These are phyloP conservation scores for Anthophora plumipes DNA, from an alignment of 2,888 invertebrate species.

Conservation along the genomic window DNA sequence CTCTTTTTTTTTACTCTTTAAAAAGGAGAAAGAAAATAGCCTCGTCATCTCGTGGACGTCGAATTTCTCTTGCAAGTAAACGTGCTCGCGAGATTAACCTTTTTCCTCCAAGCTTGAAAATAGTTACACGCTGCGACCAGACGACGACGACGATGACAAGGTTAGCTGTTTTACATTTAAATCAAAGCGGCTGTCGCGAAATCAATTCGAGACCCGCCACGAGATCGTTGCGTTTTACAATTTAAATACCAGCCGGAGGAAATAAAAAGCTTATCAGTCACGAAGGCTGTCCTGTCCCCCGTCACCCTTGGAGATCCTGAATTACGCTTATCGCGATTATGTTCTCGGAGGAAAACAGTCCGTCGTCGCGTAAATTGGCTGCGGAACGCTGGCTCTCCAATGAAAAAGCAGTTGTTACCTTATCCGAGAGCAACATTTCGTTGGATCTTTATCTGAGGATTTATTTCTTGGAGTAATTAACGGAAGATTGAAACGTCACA, in stretches of 20 bases:
- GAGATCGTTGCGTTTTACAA: constrained; percentile 43
- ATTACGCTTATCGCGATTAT: constrained; percentile 4
- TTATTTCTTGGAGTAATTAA: neutral
- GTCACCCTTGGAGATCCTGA: neutral
- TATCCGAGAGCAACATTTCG: too few species aligned
- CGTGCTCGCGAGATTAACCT: constrained; percentile 11
- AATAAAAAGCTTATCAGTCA: constrained; percentile 35
- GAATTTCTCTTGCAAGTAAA: neutral
- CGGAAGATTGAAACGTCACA: too few species aligned
- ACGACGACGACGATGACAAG: neutral
- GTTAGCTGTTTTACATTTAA: constrained; percentile 60
- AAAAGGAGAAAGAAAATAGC: too few species aligned
- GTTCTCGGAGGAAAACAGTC: neutral
- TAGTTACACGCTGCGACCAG: neutral
- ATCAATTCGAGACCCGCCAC: constrained; percentile 43
- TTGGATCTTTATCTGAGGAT: neutral
- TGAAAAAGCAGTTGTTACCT: neutral
- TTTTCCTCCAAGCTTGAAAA: neutral
- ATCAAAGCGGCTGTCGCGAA: constrained; percentile 49
- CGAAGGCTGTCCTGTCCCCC: neutral
- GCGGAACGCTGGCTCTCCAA: neutral
- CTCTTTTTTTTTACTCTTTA: too few species aligned
- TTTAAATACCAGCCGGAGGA: constrained; percentile 43
- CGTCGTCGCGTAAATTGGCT: neutral
- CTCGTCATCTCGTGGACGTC: neutral